Evolutionary conservation across 2,113 vertebrate species (phyloP), one percentile per base, ranked within the genome.

Genomic region (Phyllostomus discolor): DNA sequence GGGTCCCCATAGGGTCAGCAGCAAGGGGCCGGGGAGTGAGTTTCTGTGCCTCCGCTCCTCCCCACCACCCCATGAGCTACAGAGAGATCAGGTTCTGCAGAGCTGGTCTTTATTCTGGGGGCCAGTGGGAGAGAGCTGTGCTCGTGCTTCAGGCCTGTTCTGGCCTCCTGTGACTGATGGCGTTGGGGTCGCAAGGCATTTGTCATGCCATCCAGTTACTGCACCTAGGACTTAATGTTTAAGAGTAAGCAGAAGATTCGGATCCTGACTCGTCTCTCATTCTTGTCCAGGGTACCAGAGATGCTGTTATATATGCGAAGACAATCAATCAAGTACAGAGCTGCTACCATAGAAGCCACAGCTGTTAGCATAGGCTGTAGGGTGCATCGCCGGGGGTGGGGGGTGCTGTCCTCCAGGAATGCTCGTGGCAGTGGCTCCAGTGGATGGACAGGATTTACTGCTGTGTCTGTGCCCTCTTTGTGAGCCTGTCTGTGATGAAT

Each of bases 401-500:
- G 24, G 17, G 38, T 28, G 22, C 83, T 0, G 1, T 46, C 46
- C 41, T 79, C 35, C 46, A 31, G 50, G 35, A 50, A 35, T 12
- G 38, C 20, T 52, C 5, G 10, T 0, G 16, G 50, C 17, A 14
- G 20, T 35, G 46, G 38, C 66, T 93, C 38, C 31, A 52, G 50
- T 19, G n/a, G 79, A 97, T 15, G 41, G 79, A 97, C 19, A 1
- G 10, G 78, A 73, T 92, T 97, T 91, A 41, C 26, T 35, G 67
- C 28, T 88, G 12, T 88, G 75, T 48, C 50, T 64, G 1, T 5
- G 33, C 0, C 81, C 64, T 43, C 35, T 96, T 96, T 75, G 33
- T 48, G 50, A 97, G 86, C 82, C 57, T 70, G n/a, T 20, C 72
- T 92, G 59, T 38, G 24, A 76, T 17, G 93, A 86, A 96, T 97